Percentiles rank a stretch among this genome's conserved stretches.
phyloP scores from a whole-genome alignment of 2,113 vertebrate genomes.

The Coracopsis vasa region DNA sequence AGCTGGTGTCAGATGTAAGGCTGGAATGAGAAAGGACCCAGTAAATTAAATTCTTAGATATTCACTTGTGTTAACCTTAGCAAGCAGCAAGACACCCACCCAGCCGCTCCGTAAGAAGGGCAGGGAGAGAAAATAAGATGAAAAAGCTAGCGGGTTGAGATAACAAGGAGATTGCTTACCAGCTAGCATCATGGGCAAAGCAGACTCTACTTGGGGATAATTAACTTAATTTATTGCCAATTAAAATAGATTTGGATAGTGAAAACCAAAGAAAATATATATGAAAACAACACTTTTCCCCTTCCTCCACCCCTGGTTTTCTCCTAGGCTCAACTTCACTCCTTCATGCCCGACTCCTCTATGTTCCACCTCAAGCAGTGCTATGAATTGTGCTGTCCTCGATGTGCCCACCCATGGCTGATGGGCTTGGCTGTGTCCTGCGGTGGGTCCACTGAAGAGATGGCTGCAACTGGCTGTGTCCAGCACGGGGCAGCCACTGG shows the following conservation, averaged over 20 bases:
- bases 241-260: background rate
- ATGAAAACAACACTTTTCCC: background rate
- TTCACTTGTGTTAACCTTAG: background rate
- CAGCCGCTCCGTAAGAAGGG: rapidly evolving
- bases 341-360: background rate
- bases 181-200: background rate
- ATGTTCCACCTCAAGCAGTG: rapidly evolving
- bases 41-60: background rate
- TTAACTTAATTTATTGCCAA: background rate
- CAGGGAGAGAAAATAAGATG: background rate
- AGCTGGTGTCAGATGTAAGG: background rate
- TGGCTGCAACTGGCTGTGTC: background rate
- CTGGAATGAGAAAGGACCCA: background rate
- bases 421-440: background rate
- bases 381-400: background rate
- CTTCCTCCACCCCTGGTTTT: rapidly evolving
- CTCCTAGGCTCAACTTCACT: background rate
- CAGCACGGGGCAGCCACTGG: rapidly evolving
- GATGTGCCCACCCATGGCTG: rapidly evolving
- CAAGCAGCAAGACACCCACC: background rate
- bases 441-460: rapidly evolving
- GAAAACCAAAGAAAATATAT: background rate
- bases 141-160: background rate
- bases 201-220: background rate
- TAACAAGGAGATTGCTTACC: background rate